Evolutionary conservation across 2,888 invertebrate species (phyloP), one percentile per base, ranked within the genome.

Genomic region (Synanthedon formicaeformis): DNA sequence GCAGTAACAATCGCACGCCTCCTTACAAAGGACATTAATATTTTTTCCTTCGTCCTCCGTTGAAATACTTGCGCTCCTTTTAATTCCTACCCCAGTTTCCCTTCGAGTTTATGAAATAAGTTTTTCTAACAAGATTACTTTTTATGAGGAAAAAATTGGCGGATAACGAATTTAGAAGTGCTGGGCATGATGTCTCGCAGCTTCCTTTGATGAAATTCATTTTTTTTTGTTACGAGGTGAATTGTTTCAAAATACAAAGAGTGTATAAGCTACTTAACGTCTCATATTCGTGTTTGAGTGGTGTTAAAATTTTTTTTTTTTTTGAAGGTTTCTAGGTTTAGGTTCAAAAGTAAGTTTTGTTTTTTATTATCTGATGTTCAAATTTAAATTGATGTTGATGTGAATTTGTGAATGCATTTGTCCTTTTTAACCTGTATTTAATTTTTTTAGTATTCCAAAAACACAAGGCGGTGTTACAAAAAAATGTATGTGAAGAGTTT

Each of bases 71-170:
- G 55, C 55, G 57, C 55, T 59, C 51, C 69, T 75, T 81, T 83
- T 81, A 80, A 83, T 81, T 81, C 68, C 63, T 71, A 68, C 67
- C 66, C 67, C 61, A 58, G 61, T 71, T 63, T 45, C 62, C 64
- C 61, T 60, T 58, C 67, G 67, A 64, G 74, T 81, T 82, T 83
- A 78, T 83, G 79, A 81, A 85, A 84, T 81, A 85, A 86, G 80
- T 84, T 85, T 71, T 67, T 69, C 58, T 82, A 84, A 87, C 83
- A 76, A 79, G 81, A 83, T 86, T 84, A 83, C 75, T 64, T 78
- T 84, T 84, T 81, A 85, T 75, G 81, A 73, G 73, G 64, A 69
- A 75, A 71, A 78, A 84, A 84, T 85, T 83, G 81, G 70, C 66
- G 78, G 74, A 78, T 81, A 82, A 83, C 77, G 78, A 81, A 78